Conservation (phyloP, 2,797 vertebrate species). For the Anguilla megastoma region DNA sequence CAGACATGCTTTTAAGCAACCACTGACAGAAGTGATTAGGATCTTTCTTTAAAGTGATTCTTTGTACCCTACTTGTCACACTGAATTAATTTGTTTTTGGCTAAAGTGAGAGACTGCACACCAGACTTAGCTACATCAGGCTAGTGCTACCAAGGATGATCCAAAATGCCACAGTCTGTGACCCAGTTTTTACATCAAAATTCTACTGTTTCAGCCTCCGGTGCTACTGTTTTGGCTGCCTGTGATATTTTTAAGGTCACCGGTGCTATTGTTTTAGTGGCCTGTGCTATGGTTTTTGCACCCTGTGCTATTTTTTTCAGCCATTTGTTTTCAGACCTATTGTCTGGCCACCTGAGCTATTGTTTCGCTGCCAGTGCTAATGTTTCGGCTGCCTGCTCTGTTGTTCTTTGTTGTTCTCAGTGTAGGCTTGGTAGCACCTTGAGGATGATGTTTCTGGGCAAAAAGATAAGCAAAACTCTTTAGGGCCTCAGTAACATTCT, state of each 20-base stretch:
- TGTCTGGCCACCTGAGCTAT: not conserved
- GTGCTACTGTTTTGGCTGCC: no score
- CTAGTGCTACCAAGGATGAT: not conserved
- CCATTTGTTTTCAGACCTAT: no score
- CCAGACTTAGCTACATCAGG: not conserved
- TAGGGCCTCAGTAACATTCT: not conserved
- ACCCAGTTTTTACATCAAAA: not conserved
- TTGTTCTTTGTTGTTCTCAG: not conserved
- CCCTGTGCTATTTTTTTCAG: not conserved
- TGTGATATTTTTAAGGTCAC: not conserved
- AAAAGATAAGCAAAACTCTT: not conserved
- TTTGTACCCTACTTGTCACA: not conserved
- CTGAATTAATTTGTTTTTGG: not conserved
- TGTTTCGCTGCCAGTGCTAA: not conserved
- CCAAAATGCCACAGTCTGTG: not conserved
- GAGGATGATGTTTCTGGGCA: not conserved
- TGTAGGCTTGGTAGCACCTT: not conserved
- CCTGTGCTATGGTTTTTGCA: not conserved
- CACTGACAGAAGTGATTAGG: not conserved
- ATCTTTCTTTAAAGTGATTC: not conserved
- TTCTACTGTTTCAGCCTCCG: not conserved
- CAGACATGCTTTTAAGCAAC: conserved; percentile 1
- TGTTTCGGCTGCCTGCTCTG: not conserved
- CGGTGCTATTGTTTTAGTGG: not conserved
- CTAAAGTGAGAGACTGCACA: not conserved